Base-by-base conservation (phyloP, 2,888 invertebrate genomes). In the Pristionchus entomophagus region DNA sequence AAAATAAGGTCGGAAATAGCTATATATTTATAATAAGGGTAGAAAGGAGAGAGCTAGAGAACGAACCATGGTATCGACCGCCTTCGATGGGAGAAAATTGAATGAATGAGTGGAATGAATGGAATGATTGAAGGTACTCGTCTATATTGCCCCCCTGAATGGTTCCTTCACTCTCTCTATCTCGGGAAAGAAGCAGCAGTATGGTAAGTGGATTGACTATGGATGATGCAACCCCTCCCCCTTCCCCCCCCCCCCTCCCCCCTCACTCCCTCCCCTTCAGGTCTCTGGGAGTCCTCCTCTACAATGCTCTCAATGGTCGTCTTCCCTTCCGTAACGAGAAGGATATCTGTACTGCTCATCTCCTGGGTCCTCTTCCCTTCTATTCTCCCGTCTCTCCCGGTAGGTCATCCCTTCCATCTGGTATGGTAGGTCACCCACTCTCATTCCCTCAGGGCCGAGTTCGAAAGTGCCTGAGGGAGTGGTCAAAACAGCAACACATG, bases 321-420 rank as follows among this genome's bases (percentile, higher is more conserved):
- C 88, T 92, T 38, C 92, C 92, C 56, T 92, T 92, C 89, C 89
- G 90, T 32, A 93, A 92, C 83, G 92, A 92, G 81, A 93, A 92
- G 81, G 93, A 92, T 88, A 91, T 92, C 81, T 93, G 92, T 85
- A 92, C 92, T 35, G 90, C 91, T 6, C 92, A 92, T 87, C 87
- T 93, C 19, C 88, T 92, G n/a, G 92, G 92, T 2, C 92, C 92
- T n/a, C 88, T 92, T 51, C 93, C 92, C 26, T 91, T 91, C 88
- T 93, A 90, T 77, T 87, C 89, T 12, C 87, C 89, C 14, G 89
- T 89, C 38, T 90, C 91, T n/a, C 81, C 87, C 62, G 90, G 91
- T 91, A 59, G 56, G 80, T 80, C 45, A 22, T 32, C 22, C 29
- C 59, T 38, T 81, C 22, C 73, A 26, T 38, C 73, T 12, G 8